A percentile compares a stretch with the other conserved stretches of the same genome.
phyloP scores from a whole-genome alignment of 1,140 invertebrate genomes.

The Pachypsylla venusta region DNA sequence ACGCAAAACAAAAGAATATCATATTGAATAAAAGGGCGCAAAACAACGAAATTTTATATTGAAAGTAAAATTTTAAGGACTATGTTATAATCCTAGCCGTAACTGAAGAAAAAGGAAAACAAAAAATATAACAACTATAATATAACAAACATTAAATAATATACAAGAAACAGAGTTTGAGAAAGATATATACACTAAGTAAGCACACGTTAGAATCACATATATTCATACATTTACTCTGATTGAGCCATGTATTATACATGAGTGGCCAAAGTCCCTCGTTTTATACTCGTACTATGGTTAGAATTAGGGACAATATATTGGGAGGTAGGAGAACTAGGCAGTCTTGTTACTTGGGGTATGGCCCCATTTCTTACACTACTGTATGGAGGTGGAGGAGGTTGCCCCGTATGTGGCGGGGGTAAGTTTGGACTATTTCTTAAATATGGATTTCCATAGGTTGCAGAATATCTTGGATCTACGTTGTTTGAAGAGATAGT shows the following conservation, averaged over 20 bases:
- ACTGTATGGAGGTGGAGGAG: constrained; percentile 56
- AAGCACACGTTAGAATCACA: too few relatives aligned
- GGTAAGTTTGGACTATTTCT: constrained; percentile 39
- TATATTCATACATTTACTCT: background rate
- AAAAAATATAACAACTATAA: too few relatives aligned
- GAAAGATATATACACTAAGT: too few relatives aligned
- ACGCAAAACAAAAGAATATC: too few relatives aligned
- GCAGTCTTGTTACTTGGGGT: constrained; percentile 33
- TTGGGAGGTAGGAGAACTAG: constrained; percentile 36
- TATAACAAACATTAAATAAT: too few relatives aligned
- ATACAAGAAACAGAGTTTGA: too few relatives aligned
- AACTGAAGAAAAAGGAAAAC: too few relatives aligned
- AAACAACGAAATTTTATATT: too few relatives aligned
- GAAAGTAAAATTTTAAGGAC: too few relatives aligned
- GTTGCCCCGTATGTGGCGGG: constrained; percentile 45
- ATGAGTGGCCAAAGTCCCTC: constrained; percentile 43
- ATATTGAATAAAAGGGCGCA: too few relatives aligned
- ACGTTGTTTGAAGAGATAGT: constrained; percentile 32
- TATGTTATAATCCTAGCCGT: too few relatives aligned
- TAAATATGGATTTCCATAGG: constrained; percentile 76
- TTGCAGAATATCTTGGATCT: constrained; percentile 71
- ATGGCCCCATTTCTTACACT: constrained; percentile 32
- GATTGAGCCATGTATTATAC: constrained; percentile 32
- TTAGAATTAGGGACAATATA: constrained; percentile 33
- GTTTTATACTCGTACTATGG: constrained; percentile 36